Base-by-base conservation (phyloP, 2,797 vertebrate genomes). In the Podarcis lilfordi region DNA sequence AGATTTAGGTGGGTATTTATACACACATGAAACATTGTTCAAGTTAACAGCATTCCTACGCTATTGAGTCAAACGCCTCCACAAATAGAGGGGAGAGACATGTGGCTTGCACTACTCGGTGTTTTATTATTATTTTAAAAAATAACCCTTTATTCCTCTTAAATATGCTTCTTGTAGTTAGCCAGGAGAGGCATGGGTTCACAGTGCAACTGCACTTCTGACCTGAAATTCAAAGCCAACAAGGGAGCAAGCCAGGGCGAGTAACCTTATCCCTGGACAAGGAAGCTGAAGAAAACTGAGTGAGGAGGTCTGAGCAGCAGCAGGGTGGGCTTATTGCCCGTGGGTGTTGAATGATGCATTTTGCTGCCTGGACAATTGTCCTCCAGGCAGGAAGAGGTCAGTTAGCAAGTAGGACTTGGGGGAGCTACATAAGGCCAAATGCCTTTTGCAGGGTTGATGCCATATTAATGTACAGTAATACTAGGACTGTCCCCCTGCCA, bases 21-120 rank as follows among this genome's bases (percentile, higher is more conserved):
- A 68, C 89, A 89, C 84, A 23, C 79, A 2, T 61, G 9, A 89
- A 81, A 90, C 87, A 32, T 91, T 59, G 84, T 37, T 87, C 8
- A 35, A 94, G 91, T 85, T 91, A 94, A 81, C 37, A 23, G 91
- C 95, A 95, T 97, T 97, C 97, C 94, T 96, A 77, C 71, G 78
- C 6, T 55, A 83, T 76, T 93, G 94, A 96, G 95, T 96, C 96
- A 96, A 97, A 95, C 91, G 84, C 21, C 89, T 91, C 72, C 35
- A 2, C 89, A 82, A 93, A 90, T 50, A 80, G 90, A 89, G 90
- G 92, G 77, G 86, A 85, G 85, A 68, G 25, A 7, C 81, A 27
- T 0, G 69, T 21, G 35, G 59, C 61, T 8, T 50, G 1, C 75
- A 91, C 87, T 69, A 23, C 64, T 40, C 3, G 43, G 40, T 77